Percentiles rank a stretch among this genome's conserved stretches.
Conservation (phyloP, 1,140 invertebrate genomes). For the Polypedilum pembai region DNA sequence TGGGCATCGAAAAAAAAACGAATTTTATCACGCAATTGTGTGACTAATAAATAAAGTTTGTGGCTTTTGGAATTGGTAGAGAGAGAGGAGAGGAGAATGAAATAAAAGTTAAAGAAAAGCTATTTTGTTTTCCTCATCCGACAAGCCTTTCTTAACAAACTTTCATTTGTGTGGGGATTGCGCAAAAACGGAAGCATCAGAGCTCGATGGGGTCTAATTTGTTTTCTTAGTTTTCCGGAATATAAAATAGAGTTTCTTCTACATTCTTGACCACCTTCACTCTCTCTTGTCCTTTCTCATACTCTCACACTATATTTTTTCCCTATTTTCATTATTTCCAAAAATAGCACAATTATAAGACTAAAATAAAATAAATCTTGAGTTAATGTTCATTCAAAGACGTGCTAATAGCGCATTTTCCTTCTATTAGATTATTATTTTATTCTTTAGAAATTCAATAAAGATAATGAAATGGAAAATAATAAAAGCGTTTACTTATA, state of each 20-base stretch:
- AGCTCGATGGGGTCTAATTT: conserved; percentile 16
- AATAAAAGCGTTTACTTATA: too few species aligned
- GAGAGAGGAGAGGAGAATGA: not conserved
- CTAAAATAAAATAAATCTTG: not conserved
- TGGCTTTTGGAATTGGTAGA: not conserved
- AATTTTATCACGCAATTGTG: conserved; percentile 25
- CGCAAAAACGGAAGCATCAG: conserved; percentile 1
- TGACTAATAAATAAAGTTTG: conserved; percentile 28
- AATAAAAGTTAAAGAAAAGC: conserved; percentile 16
- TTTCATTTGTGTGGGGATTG: not conserved
- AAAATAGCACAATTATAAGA: not conserved
- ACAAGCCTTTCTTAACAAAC: conserved; percentile 17
- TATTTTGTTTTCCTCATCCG: not conserved
- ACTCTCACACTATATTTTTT: not conserved
- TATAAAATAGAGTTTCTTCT: not conserved
- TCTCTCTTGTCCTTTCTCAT: not conserved
- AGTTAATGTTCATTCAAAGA: too few species aligned
- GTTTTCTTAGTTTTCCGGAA: conserved; percentile 15
- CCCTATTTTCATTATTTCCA: not conserved
- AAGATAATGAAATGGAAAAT: too few species aligned
- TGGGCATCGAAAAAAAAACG: not conserved
- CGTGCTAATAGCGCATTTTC: too few species aligned
- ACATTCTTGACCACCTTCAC: not conserved
- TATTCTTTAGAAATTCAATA: too few species aligned
- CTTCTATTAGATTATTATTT: too few species aligned